Evolutionary conservation across 2,113 vertebrate species (phyloP).

Genomic region (Thalassoma bifasciatum): DNA sequence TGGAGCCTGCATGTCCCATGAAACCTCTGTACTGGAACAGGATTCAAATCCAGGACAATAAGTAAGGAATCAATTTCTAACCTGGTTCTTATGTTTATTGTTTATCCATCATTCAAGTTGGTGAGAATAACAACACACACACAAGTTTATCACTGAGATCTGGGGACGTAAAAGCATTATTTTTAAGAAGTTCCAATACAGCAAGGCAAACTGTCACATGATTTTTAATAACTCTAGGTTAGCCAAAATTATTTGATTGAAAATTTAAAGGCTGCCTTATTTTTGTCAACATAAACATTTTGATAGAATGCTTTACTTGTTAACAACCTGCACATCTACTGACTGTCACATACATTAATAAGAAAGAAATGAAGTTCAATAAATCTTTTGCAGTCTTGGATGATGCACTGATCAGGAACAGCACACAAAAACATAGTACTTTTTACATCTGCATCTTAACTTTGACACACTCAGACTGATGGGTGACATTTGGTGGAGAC

Average conservation of each 20-base stretch:
- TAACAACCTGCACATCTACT: neutral
- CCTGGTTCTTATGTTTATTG: neutral
- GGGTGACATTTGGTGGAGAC: neutral
- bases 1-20: slow-evolving; percentile 96
- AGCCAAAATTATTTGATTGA: too few species aligned
- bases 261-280: too few species aligned
- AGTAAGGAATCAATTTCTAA: slow-evolving; percentile 81
- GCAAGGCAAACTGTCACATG: too few species aligned
- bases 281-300: neutral
- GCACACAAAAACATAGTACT: neutral
- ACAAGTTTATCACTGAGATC: neutral
- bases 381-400: neutral
- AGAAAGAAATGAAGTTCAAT: neutral
- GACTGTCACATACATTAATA: neutral
- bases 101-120: neutral
- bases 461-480: neutral
- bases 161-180: too few species aligned
- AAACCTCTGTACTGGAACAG: slow-evolving; percentile 98
- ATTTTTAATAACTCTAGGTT: neutral
- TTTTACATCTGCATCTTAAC: neutral
- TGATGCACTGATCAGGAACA: neutral
- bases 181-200: too few species aligned
- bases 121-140: neutral
- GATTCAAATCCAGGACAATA: slow-evolving; percentile 92
- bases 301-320: neutral